Evolutionary conservation across 92 coral and sea anemone species (phyloP), one percentile per base, ranked within the genome.

Genomic region (Siderastrea radians): DNA sequence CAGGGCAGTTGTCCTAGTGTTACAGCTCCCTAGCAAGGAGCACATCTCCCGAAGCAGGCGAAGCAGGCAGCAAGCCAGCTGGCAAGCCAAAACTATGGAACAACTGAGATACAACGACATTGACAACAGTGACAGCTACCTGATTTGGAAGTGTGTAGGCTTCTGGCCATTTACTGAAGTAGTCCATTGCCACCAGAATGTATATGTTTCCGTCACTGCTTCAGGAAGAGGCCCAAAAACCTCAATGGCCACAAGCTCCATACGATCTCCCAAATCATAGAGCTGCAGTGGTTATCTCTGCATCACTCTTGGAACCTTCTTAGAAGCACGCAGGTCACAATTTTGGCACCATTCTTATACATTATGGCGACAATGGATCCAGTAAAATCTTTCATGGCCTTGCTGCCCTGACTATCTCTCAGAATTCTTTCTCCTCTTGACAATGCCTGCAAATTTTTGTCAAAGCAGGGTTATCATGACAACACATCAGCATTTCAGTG

Each of bases 131-230:
- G 68, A 66, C 75, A 1, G 86, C 81, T 72, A 61, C 75, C 75
- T 89, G 92, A 66, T 82, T 68, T 38, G 88, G 88, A 38, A 89
- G 64, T 3, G 88, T 77, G 50, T 72, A 89, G 15, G 88, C 92
- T n/a, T 89, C 84, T 10, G 76, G 85, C 76, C 85, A 81, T 70
- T 67, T 81, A 70, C 85, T 81, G 49, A 81, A 81, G 50, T 81
- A 81, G 62, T 67, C 76, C 85, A 67, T 81, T 5, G 85, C 85
- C 50, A 67, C 66, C 47, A 81, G 49, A 26, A 67, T 66, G 76
- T 78, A 78, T 46, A 60, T 78, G 55, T 78, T 78, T 0, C 82
- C 70, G 10, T 45, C 2, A 47, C 59, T 6, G 83, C 63, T 48
- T 63, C 72, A 2, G 83, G 83, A 57, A 78, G 19, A 47, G 83